Base-by-base conservation (phyloP, 1,140 invertebrate genomes). In the Brachionus plicatilis region DNA sequence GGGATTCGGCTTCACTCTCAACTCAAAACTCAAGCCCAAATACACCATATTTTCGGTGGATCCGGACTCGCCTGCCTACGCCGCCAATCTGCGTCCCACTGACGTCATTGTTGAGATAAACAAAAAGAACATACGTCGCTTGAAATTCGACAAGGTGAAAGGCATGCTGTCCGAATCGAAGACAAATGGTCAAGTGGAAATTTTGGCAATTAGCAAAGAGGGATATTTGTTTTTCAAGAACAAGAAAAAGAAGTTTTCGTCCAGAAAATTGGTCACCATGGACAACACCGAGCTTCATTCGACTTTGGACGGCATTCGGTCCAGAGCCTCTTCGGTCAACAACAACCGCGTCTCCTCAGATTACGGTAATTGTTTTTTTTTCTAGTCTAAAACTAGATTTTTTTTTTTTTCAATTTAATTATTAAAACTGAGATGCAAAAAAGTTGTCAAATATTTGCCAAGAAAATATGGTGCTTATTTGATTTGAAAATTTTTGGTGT, bases 41-140 rank as follows among this genome's bases (percentile, higher is more conserved):
- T 82, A 43, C 12, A 82, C 60, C 24, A 68, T 82, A 41, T 65
- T 82, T 11, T 45, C 79, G n/a, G 79, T 82, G 5, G 79, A 82
- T 82, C 79, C 79, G 27, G 43, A 82, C 7, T 82, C 79, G 12
- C 79, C 79, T 37, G 79, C 79, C 9, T 82, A 82, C 14, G 79
- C 79, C 12, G 79, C 79, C n/a, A 82, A 82, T 82, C 27, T 82
- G 6, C 50, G 79, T 27, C 37, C 79, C 17, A 82, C 53, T 24
- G 79, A 82, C 27, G 79, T 82, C n/a, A 82, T 82, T 68, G 79
- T 82, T n/a, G 79, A 82, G 45, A 68, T 82, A 43, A 56, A 82
- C 53, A 60, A 65, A 14, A 82, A 82, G 24, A 82, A 82, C 33
- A 82, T 82, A 17, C 50, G 79, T 6, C 50, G 79, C 1, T 65